Conservation (phyloP, 2,888 invertebrate genomes). For the Conchocele bisecta region DNA sequence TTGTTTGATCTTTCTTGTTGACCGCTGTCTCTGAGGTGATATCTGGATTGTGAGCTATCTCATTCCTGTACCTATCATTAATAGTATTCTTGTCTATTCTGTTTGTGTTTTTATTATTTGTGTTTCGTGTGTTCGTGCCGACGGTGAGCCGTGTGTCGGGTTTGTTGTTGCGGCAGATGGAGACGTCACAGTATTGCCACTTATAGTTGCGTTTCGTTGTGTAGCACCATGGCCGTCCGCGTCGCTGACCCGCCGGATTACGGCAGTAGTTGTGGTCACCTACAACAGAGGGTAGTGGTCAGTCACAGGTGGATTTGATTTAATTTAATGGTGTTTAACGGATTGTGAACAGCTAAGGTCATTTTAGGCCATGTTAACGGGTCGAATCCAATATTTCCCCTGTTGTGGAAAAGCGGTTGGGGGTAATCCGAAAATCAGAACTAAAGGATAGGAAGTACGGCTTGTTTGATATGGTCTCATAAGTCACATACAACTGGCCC, state of each 20-base stretch:
- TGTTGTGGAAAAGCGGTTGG: too few species aligned
- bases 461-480: too few species aligned
- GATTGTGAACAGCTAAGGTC: too few species aligned
- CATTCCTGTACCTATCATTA: background rate
- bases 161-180: slow-evolving; percentile 57
- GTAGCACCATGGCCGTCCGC: slow-evolving; percentile 85
- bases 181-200: slow-evolving; percentile 80
- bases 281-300: slow-evolving; percentile 51
- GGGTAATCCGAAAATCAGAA: too few species aligned
- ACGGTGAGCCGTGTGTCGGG: background rate
- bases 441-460: too few species aligned
- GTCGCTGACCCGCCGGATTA: slow-evolving; percentile 83
- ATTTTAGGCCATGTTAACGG: too few species aligned
- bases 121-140: background rate
- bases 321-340: too few species aligned
- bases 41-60: too few species aligned
- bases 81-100: background rate
- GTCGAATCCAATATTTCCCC: too few species aligned
- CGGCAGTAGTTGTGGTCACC: slow-evolving; percentile 85
- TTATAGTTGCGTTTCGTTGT: slow-evolving; percentile 65
- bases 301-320: too few species aligned
- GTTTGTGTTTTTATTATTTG: background rate
- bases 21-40: background rate
- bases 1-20: background rate
- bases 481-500: too few species aligned